Conservation (phyloP, 2,113 vertebrate species). For the Sorex araneus region DNA sequence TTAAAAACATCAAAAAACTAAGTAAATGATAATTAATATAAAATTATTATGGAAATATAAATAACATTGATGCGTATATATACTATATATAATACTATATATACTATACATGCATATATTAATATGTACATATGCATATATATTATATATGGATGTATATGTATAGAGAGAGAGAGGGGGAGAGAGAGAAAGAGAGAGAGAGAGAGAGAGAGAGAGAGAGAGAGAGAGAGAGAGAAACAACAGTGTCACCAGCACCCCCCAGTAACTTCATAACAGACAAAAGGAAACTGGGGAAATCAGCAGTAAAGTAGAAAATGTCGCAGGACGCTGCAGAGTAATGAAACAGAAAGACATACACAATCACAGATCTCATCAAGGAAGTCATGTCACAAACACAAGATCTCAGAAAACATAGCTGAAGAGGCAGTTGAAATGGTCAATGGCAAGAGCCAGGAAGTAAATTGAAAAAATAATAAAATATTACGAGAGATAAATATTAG, state of each 20-base stretch:
- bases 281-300: background rate
- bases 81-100: too few species aligned
- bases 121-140: too few species aligned
- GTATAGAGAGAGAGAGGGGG: too few species aligned
- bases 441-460: background rate
- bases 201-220: too few species aligned
- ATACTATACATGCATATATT: too few species aligned
- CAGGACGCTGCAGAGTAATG: background rate
- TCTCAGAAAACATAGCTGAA: background rate
- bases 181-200: too few species aligned
- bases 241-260: background rate
- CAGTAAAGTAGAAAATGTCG: background rate
- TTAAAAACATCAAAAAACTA: background rate
- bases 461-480: constrained; percentile 1
- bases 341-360: background rate
- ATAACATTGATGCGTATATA: too few species aligned
- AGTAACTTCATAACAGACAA: background rate
- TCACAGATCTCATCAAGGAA: background rate
- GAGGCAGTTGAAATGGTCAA: background rate
- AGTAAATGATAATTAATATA: too few species aligned
- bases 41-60: too few species aligned
- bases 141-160: too few species aligned
- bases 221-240: background rate
- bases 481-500: background rate
- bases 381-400: background rate